These are phyloP conservation scores for Heliconius cydno DNA, from an alignment of 2,888 invertebrate genomes.

Conservation along the genomic window DNA sequence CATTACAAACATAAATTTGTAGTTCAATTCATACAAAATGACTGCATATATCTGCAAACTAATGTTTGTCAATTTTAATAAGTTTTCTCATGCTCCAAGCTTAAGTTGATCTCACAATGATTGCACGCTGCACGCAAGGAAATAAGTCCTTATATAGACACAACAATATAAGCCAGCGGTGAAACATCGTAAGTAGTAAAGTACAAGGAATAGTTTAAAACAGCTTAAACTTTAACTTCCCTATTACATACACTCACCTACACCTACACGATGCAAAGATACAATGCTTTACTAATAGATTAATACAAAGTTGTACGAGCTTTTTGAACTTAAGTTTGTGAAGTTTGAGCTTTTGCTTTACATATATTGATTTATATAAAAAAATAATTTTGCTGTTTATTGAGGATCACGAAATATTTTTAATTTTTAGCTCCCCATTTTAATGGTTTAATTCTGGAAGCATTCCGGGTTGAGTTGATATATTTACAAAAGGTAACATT, in stretches of 20 bases:
- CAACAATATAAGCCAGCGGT: constrained; percentile 10
- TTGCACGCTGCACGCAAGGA: not conserved
- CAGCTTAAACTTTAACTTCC: constrained; percentile 30
- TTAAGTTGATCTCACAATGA: not conserved
- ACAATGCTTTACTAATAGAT: constrained; percentile 22
- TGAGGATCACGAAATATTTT: not conserved
- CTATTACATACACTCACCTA: constrained; percentile 18
- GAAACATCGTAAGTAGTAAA: constrained; percentile 21
- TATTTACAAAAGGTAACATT: too few relatives aligned
- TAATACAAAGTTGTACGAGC: constrained; percentile 10
- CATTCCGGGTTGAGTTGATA: too few relatives aligned
- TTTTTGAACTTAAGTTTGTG: constrained; percentile 13
- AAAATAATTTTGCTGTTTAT: not conserved
- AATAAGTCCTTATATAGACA: not conserved
- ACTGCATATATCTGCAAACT: too few relatives aligned
- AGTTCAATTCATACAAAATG: too few relatives aligned
- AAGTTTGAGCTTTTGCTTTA: constrained; percentile 7
- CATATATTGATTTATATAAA: not conserved
- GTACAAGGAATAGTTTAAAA: constrained; percentile 25
- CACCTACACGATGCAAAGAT: constrained; percentile 12
- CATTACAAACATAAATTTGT: too few relatives aligned
- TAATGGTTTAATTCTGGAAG: too few relatives aligned
- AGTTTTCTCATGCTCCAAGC: not conserved
- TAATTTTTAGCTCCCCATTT: not conserved
- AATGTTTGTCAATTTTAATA: too few relatives aligned